Percentiles rank a stretch among this genome's conserved stretches.
Conservation (phyloP, 2,888 invertebrate species). For the Caenorhabditis macrosperma region DNA sequence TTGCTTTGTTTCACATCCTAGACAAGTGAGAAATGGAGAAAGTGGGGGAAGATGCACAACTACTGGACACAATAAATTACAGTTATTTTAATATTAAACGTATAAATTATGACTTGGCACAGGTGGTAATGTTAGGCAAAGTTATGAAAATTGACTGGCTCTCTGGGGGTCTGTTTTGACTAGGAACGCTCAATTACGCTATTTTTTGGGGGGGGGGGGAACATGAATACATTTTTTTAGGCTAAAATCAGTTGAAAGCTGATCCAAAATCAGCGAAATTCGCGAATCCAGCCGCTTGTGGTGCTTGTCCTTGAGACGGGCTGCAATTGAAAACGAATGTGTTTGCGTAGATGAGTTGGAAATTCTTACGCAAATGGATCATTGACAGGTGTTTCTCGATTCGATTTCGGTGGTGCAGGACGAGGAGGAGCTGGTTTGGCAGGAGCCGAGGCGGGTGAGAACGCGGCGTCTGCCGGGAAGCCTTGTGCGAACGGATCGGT, state of each 20-base stretch:
- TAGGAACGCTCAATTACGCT: neutral
- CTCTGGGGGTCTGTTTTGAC: no score
- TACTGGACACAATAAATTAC: neutral
- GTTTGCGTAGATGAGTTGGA: neutral
- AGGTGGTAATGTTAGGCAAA: conserved; percentile 38
- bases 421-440: conserved; percentile 63
- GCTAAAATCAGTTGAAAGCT: conserved; percentile 64
- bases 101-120: conserved; percentile 51
- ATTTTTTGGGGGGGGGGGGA: neutral
- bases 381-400: conserved; percentile 63
- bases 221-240: neutral
- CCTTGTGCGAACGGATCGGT: conserved; percentile 61
- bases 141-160: conserved; percentile 15
- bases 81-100: neutral
- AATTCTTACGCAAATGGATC: conserved; percentile 70
- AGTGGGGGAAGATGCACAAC: conserved; percentile 11
- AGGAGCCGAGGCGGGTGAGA: conserved; percentile 14
- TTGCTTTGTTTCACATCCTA: conserved; percentile 49
- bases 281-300: conserved; percentile 66
- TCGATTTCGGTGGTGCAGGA: conserved; percentile 67
- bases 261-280: conserved; percentile 72
- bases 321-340: conserved; percentile 27
- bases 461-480: conserved; percentile 40
- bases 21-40: conserved; percentile 31
- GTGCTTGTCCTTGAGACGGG: conserved; percentile 56